Evolutionary conservation across 2,888 invertebrate genomes (phyloP).

Genomic region (Muschampia plurimacula): DNA sequence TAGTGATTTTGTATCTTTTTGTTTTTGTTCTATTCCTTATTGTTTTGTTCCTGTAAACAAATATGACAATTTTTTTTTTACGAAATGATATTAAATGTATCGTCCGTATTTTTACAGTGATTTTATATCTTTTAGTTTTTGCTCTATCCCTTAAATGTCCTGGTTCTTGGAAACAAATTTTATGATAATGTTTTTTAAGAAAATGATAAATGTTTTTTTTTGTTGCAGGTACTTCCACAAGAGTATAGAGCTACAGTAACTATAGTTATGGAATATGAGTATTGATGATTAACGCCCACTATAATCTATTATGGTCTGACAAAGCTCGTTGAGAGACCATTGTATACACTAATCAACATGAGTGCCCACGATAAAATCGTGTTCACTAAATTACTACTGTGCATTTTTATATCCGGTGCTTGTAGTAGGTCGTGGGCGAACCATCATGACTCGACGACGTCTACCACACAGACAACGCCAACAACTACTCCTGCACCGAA

Average conservation of each 20-base stretch:
- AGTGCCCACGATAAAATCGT: constrained; percentile 72
- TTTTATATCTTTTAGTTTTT: too few species aligned
- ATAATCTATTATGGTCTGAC: constrained; percentile 66
- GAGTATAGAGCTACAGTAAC: constrained; percentile 44
- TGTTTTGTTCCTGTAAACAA: too few species aligned
- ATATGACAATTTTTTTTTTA: constrained; percentile 38
- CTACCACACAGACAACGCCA: constrained; percentile 79
- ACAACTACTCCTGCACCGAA: constrained; percentile 77
- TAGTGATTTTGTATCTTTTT: too few species aligned
- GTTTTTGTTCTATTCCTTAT: too few species aligned
- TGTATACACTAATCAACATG: constrained; percentile 60
- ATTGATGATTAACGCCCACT: constrained; percentile 75
- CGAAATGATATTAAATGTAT: neutral
- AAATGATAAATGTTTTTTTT: constrained; percentile 41
- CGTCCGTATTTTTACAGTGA: too few species aligned
- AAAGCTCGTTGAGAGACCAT: constrained; percentile 54
- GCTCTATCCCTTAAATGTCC: too few species aligned
- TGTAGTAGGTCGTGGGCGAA: constrained; percentile 81
- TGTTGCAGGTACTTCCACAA: constrained; percentile 66
- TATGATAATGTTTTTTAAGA: constrained; percentile 38
- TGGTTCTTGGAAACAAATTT: too few species aligned
- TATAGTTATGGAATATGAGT: constrained; percentile 79
- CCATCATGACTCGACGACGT: constrained; percentile 81
- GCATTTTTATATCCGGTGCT: constrained; percentile 64
- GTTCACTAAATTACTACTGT: constrained; percentile 75